Base-by-base conservation (phyloP, 2,888 invertebrate species). In the Venusia cambrica region DNA sequence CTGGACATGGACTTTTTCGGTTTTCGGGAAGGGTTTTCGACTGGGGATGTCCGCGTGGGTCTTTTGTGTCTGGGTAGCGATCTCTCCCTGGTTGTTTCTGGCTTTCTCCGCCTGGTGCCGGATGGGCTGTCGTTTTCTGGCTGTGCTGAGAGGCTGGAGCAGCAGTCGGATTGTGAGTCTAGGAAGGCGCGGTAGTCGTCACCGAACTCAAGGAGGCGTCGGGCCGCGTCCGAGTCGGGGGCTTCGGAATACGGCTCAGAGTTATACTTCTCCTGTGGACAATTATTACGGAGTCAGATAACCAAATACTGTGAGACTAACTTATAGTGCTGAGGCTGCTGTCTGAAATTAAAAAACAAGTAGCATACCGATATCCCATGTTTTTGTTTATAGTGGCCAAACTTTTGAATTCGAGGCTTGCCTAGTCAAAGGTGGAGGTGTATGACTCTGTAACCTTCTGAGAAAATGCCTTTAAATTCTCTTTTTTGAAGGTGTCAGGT, bases 231-330 rank as follows among this genome's bases (percentile, higher is more conserved):
- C 1, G 95, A 93, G 72, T 97, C 96, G 3, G 92, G 92, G 2
- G 91, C 89, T 80, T 97, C 97, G 37, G 96, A 96, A 74, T 96
- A 96, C 11, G 94, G 92, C 72, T 97, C 97, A 18, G 96, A 96
- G 73, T 94, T 92, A 77, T 97, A 97, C 76, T 95, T 96, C 73
- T 96, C 96, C 94, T 96, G 79, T 18, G 59, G 73, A 73, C 33
- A 35, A 48, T 5, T 7, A 19, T 4, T 6, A 22, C n/a, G n/a
- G n/a, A n/a, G n/a, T n/a, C n/a, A n/a, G n/a, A n/a, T n/a, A n/a
- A n/a, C n/a, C n/a, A n/a, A n/a, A n/a, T n/a, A n/a, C n/a, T n/a
- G n/a, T n/a, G n/a, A n/a, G n/a, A n/a, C n/a, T n/a, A n/a, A n/a
- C n/a, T n/a, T n/a, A n/a, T n/a, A n/a, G n/a, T n/a, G n/a, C n/a